Percentiles rank a stretch among this genome's conserved stretches.
phyloP scores from a whole-genome alignment of 2,797 vertebrate species.

The Bradypodion ventrale region DNA sequence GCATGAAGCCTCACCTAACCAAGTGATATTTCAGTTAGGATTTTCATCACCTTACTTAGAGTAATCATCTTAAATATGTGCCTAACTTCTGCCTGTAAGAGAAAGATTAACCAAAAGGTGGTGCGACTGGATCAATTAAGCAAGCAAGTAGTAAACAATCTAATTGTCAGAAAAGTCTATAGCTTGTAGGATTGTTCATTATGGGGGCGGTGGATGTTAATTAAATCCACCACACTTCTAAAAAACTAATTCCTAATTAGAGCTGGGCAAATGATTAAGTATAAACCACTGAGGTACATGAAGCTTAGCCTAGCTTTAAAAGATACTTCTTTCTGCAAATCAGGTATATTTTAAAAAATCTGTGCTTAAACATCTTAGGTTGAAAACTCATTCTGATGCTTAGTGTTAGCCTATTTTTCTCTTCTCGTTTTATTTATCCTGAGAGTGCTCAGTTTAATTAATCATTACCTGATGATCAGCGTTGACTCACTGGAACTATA shows the following conservation, averaged over 20 bases:
- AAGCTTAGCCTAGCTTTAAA: conserved; percentile 11
- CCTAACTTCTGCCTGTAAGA: conserved; percentile 44
- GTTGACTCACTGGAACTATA: no score
- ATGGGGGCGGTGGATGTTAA: conserved; percentile 9
- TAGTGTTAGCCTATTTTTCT: background rate
- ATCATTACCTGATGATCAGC: no score
- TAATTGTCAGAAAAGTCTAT: conserved; percentile 40
- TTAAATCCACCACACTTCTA: conserved; percentile 9
- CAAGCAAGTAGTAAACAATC: conserved; percentile 37
- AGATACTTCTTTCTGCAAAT: background rate
- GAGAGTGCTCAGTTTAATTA: no score
- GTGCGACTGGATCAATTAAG: conserved; percentile 43
- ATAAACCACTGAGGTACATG: background rate
- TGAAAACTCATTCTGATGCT: conserved; percentile 1
- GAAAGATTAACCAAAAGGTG: background rate
- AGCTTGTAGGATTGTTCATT: conserved; percentile 52
- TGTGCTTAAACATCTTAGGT: background rate
- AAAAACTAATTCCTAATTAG: conserved; percentile 35
- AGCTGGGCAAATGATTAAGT: conserved; percentile 46
- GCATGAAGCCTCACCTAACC: conserved; percentile 64
- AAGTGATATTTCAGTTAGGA: conserved; percentile 47
- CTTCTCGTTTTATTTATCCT: background rate
- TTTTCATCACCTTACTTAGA: conserved; percentile 49
- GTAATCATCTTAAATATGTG: conserved; percentile 57
- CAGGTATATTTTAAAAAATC: background rate